Evolutionary conservation across 2,888 invertebrate species (phyloP).

Genomic region (Caenorhabditis sp.): DNA sequence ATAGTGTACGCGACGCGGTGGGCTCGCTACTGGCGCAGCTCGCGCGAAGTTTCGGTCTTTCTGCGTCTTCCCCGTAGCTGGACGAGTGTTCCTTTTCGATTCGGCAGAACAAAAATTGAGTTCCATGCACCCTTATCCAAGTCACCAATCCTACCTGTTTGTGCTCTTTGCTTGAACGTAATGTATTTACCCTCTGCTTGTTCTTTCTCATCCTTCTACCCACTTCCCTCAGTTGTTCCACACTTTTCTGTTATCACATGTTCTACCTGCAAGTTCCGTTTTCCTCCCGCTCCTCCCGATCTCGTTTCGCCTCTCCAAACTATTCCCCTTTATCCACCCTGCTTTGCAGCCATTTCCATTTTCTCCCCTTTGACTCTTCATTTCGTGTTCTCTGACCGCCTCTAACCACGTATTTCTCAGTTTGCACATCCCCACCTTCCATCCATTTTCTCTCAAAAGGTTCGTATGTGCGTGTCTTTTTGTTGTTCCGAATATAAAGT

Average conservation of each 20-base stretch:
- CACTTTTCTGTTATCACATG: slow-evolving; percentile 48
- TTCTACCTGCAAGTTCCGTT: slow-evolving; percentile 28
- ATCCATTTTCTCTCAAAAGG: slow-evolving; percentile 12
- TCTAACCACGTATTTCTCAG: slow-evolving; percentile 6
- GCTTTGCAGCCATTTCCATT: not conserved
- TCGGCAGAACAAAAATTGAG: not conserved
- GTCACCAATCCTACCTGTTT: slow-evolving; percentile 40
- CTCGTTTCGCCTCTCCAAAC: slow-evolving; percentile 15
- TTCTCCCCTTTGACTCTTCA: not conserved
- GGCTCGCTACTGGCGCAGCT: slow-evolving; percentile 43
- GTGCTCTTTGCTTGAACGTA: not conserved
- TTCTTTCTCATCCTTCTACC: slow-evolving; percentile 17
- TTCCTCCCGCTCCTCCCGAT: not conserved
- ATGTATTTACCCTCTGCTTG: slow-evolving; percentile 26
- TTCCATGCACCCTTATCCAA: slow-evolving; percentile 25
- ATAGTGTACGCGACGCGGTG: slow-evolving; percentile 48
- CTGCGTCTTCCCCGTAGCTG: not conserved
- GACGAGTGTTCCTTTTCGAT: too few relatives aligned
- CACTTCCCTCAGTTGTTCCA: slow-evolving; percentile 32
- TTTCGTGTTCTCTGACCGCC: slow-evolving; percentile 30
- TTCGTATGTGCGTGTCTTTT: slow-evolving; percentile 21
- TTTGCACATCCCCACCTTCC: slow-evolving; percentile 21
- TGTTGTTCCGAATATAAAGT: slow-evolving; percentile 46
- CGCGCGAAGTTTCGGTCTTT: slow-evolving; percentile 48
- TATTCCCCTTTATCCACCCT: not conserved